A percentile compares a stretch with the other conserved stretches of the same genome.
phyloP scores from a whole-genome alignment of 1,140 invertebrate genomes.

The Drosophila elegans region DNA sequence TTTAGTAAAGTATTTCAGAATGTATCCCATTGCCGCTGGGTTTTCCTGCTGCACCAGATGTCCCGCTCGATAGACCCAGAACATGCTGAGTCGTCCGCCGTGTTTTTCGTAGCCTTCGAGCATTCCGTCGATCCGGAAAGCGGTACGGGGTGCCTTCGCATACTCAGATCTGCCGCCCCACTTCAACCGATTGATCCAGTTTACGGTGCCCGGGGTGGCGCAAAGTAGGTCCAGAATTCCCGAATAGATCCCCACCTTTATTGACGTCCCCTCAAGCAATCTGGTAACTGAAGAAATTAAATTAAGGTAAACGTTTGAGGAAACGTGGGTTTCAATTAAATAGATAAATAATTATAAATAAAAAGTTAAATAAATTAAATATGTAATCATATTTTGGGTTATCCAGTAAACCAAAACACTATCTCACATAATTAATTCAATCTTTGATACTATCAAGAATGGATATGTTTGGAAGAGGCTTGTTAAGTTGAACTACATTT shows the following conservation, averaged over 20 bases:
- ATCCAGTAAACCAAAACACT: no score
- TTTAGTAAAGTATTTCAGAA: constrained; percentile 63
- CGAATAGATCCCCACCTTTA: constrained; percentile 77
- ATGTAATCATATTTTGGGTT: no score
- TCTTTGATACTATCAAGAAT: no score
- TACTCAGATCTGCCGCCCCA: constrained; percentile 87
- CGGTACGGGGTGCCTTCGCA: constrained; percentile 85
- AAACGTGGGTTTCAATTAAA: no score
- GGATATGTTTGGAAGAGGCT: no score
- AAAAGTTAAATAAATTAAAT: no score
- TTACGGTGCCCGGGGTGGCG: constrained; percentile 88
- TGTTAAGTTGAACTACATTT: no score
- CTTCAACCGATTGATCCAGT: constrained; percentile 90
- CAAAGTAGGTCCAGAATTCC: constrained; percentile 89
- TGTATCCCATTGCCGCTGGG: constrained; percentile 73
- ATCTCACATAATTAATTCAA: no score
- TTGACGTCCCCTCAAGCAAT: constrained; percentile 88
- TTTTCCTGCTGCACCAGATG: constrained; percentile 86
- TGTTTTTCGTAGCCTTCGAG: constrained; percentile 89
- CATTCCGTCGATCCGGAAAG: constrained; percentile 86
- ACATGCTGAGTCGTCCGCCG: constrained; percentile 89
- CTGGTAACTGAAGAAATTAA: constrained; percentile 87
- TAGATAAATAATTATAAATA: no score
- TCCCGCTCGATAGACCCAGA: constrained; percentile 89
- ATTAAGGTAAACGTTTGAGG: neutral